A percentile compares a stretch with the other conserved stretches of the same genome.
Conservation (phyloP, 2,113 vertebrate genomes). For the Dipodomys spectabilis region DNA sequence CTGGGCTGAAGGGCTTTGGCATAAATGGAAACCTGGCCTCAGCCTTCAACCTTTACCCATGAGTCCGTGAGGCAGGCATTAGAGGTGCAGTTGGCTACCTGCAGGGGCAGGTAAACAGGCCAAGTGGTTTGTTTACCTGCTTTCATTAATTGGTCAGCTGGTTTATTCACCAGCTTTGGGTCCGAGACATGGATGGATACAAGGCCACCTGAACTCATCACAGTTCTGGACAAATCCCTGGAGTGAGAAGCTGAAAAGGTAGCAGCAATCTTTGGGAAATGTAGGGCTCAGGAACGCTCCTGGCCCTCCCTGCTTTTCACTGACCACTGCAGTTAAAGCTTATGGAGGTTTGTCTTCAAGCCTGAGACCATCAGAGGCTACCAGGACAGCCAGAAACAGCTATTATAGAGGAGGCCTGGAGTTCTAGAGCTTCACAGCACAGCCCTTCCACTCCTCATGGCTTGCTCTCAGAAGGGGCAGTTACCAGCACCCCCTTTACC, state of each 20-base stretch:
- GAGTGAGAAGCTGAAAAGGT: background rate
- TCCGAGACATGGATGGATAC: background rate
- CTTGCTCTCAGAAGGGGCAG: background rate
- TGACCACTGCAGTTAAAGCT: background rate
- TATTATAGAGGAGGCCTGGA: background rate
- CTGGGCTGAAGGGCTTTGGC: background rate
- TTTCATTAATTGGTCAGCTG: background rate
- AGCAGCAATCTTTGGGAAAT: background rate
- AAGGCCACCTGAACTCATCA: too few relatives aligned
- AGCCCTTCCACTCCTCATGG: background rate
- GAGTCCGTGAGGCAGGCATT: background rate
- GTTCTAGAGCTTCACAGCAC: too few relatives aligned
- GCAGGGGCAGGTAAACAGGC: too few relatives aligned
- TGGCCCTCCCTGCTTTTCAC: background rate
- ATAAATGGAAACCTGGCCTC: background rate
- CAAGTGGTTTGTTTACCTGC: too few relatives aligned
- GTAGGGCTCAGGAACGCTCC: background rate
- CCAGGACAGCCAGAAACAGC: background rate
- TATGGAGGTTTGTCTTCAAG: background rate
- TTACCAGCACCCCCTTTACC: too few relatives aligned
- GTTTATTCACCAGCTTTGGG: background rate
- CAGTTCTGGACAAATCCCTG: background rate
- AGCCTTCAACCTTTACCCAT: background rate
- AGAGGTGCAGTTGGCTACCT: background rate
- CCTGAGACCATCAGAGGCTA: background rate